Percentiles rank a stretch among this genome's conserved stretches.
phyloP scores from a whole-genome alignment of 2,797 vertebrate species.

The Odontamblyopus rebecca region DNA sequence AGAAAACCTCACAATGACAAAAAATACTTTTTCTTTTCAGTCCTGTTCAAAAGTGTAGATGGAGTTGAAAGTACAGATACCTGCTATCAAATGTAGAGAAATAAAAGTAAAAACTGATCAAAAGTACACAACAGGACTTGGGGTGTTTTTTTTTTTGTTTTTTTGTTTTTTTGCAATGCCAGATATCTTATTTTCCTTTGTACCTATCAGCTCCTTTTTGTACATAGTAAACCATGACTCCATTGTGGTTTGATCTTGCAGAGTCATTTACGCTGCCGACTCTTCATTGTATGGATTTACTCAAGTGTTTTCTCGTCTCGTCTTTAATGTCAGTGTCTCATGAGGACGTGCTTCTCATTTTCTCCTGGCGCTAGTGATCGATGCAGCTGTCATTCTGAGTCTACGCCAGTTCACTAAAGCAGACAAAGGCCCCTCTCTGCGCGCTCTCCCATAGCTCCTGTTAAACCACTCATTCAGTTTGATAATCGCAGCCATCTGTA shows the following conservation, averaged over 20 bases:
- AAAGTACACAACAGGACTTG: too few relatives aligned
- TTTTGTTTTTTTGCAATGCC: background rate
- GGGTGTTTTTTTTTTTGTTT: background rate
- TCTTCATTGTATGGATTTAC: background rate
- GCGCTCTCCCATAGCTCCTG: background rate
- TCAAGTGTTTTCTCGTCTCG: conserved; percentile 21
- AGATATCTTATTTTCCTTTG: background rate
- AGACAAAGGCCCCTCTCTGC: conserved; percentile 23
- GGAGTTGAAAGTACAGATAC: too few relatives aligned
- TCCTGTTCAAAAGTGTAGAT: too few relatives aligned
- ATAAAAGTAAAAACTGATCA: too few relatives aligned
- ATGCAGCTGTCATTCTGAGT: conserved; percentile 44
- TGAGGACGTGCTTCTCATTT: conserved; percentile 24
- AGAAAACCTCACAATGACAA: too few relatives aligned
- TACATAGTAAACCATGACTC: background rate
- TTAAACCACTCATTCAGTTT: background rate
- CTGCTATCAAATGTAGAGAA: too few relatives aligned
- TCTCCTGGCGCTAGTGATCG: conserved; percentile 39
- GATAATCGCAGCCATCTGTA: conserved; percentile 13
- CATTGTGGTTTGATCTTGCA: background rate
- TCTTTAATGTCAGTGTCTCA: conserved; percentile 38
- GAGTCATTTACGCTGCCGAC: background rate
- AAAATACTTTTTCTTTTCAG: too few relatives aligned
- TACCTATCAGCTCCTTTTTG: background rate
- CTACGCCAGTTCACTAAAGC: conserved; percentile 17